A percentile compares a stretch with the other conserved stretches of the same genome.
These are phyloP conservation scores for Caenorhabditis sinica DNA, from an alignment of 2,888 invertebrate species.

Conservation along the genomic window DNA sequence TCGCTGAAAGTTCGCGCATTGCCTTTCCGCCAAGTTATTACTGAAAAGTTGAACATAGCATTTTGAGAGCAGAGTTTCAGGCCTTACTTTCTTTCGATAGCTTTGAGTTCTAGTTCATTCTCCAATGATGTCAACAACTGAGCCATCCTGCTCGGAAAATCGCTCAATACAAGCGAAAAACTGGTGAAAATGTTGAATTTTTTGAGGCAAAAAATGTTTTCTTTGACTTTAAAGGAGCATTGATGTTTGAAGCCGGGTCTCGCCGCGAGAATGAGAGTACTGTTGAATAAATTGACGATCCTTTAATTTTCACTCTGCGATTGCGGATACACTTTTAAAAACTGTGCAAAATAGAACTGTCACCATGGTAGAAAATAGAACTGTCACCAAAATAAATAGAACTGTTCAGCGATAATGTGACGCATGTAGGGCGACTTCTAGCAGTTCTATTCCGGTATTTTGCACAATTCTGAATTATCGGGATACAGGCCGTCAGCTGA, in stretches of 20 bases:
- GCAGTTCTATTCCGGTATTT: no score
- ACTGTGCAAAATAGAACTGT: no score
- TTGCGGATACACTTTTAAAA: no score
- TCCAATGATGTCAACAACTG: constrained; percentile 18
- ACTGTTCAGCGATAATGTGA: no score
- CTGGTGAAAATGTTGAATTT: not conserved
- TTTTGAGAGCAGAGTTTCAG: not conserved
- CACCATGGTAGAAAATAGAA: no score
- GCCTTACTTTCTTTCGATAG: constrained; percentile 26
- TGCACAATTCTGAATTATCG: no score
- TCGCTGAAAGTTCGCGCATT: constrained; percentile 7
- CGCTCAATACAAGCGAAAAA: not conserved
- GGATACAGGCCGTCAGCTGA: no score
- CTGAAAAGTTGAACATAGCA: not conserved
- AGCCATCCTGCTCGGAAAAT: constrained; percentile 1
- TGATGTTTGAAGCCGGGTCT: not conserved
- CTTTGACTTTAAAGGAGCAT: not conserved
- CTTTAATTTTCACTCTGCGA: no score
- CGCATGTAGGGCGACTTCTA: no score
- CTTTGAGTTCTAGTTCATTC: constrained; percentile 15
- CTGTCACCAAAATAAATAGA: no score
- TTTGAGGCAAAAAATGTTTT: not conserved
- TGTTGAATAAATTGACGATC: no score
- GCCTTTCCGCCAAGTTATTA: constrained; percentile 33
- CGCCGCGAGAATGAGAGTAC: not conserved